Conservation (phyloP, 2,113 vertebrate genomes). For the Rhadina sibilatrix region DNA sequence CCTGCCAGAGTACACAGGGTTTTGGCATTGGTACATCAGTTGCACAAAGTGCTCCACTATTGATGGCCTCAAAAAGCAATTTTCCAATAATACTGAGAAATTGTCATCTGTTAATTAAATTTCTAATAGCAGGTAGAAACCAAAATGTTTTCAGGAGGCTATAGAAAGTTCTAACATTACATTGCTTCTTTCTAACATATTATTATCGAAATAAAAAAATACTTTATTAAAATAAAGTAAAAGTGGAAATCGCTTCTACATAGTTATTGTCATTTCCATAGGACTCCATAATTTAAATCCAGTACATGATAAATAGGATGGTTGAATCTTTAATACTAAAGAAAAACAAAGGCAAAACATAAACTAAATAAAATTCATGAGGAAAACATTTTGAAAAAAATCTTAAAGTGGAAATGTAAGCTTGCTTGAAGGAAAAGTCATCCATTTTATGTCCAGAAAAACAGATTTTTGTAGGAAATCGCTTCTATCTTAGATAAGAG, state of each 20-base stretch:
- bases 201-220: too few species aligned
- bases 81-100: background rate
- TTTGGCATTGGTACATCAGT: background rate
- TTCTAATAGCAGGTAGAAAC: background rate
- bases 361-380: background rate
- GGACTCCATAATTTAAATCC: background rate
- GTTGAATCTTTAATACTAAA: background rate
- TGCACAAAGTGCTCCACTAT: background rate
- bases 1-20: background rate
- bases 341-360: background rate
- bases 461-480: background rate
- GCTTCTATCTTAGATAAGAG: background rate
- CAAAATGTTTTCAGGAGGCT: background rate
- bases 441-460: background rate
- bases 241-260: too few species aligned
- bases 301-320: background rate
- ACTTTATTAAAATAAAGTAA: too few species aligned
- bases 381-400: background rate
- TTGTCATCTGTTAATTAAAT: background rate
- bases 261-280: background rate
- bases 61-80: background rate
- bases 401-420: background rate
- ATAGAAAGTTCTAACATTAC: background rate
- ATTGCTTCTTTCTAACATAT: background rate
- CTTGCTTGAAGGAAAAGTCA: background rate